Conservation (phyloP, 2,888 invertebrate species). For the Temnothorax rugatulus region DNA sequence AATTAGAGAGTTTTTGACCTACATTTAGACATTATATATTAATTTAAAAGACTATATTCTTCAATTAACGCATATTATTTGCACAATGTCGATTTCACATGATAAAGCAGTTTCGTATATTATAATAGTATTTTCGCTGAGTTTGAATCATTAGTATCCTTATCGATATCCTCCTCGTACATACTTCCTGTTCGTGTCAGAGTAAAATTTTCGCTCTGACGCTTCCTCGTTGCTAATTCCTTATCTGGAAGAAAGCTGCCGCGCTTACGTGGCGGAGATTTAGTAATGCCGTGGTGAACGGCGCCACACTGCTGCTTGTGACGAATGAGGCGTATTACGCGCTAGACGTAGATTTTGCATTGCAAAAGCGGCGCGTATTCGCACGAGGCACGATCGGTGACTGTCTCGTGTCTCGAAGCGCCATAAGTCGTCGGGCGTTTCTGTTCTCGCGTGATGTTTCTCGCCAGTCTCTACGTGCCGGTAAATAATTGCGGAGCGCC, state of each 20-base stretch:
- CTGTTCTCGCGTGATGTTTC: slow-evolving; percentile 65
- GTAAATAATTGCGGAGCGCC: slow-evolving; percentile 75
- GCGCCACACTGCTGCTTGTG: slow-evolving; percentile 59
- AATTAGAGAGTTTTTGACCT: not conserved
- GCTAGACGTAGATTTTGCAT: slow-evolving; percentile 69
- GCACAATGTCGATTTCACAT: not conserved
- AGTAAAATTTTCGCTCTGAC: slow-evolving; percentile 29
- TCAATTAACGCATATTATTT: not conserved
- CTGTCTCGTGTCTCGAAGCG: slow-evolving; percentile 55
- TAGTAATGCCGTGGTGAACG: slow-evolving; percentile 51
- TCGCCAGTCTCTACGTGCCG: slow-evolving; percentile 53
- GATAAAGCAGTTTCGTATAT: not conserved
- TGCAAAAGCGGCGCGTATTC: slow-evolving; percentile 65
- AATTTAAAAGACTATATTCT: not conserved
- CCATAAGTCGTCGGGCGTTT: slow-evolving; percentile 57
- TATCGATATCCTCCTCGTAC: not conserved
- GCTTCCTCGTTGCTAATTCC: slow-evolving; percentile 41
- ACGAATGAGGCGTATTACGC: slow-evolving; percentile 69
- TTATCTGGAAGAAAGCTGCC: slow-evolving; percentile 33
- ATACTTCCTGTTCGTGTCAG: not conserved
- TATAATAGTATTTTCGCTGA: not conserved
- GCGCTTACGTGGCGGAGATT: slow-evolving; percentile 52
- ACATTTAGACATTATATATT: not conserved
- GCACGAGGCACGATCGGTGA: slow-evolving; percentile 59
- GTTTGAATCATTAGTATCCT: not conserved